Percentiles rank a stretch among this genome's conserved stretches.
Conservation (phyloP, 2,113 vertebrate species). For the Hydrochoerus hydrochaeris region DNA sequence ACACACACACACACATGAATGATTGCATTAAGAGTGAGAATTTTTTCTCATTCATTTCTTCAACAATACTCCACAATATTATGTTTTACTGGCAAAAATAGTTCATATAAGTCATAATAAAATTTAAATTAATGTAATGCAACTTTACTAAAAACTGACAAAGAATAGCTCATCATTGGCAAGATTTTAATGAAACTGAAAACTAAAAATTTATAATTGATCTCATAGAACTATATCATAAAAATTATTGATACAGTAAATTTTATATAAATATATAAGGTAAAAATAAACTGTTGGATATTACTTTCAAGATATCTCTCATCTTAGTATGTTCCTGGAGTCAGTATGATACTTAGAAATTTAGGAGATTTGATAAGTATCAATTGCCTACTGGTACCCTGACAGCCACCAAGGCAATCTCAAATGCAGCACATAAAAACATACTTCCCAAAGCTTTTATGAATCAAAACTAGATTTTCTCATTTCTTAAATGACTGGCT, state of each 20-base stretch:
- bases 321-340: background rate
- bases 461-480: slow-evolving; percentile 22
- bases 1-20: too few relatives aligned
- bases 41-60: background rate
- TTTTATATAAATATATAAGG: background rate
- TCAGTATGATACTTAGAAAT: background rate
- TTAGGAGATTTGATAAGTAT: background rate
- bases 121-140: background rate
- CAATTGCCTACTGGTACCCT: background rate
- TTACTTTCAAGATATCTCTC: background rate
- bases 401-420: background rate
- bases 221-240: background rate
- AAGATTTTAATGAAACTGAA: background rate
- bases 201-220: background rate
- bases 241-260: background rate
- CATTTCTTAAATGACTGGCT: background rate
- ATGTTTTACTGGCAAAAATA: background rate
- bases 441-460: background rate
- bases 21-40: background rate
- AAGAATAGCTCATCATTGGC: background rate
- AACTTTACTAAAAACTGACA: background rate
- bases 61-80: background rate
- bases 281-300: background rate
- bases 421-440: background rate
- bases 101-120: background rate